phyloP scores from a whole-genome alignment of 2,113 vertebrate species.

The Myotis yumanensis region DNA sequence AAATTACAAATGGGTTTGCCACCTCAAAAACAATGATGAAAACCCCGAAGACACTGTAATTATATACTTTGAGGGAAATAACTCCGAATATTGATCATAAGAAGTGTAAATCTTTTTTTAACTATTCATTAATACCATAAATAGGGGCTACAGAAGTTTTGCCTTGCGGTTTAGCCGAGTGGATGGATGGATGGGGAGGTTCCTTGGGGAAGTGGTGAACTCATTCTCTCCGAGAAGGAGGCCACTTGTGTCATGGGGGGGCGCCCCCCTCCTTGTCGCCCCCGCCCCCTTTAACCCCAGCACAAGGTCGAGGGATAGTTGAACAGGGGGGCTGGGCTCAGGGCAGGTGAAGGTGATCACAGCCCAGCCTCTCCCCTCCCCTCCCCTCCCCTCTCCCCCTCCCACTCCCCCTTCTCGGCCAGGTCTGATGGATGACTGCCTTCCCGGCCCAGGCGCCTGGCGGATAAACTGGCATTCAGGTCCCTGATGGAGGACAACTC shows the following conservation, averaged over 20 bases:
- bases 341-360: conserved; percentile 71
- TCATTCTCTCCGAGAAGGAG: conserved; percentile 77
- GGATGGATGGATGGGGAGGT: conserved; percentile 36
- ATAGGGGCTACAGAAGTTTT: conserved; percentile 83
- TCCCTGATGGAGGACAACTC: conserved; percentile 25
- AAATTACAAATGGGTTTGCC: conserved; percentile 88
- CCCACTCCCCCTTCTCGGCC: not conserved
- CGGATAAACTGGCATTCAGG: not conserved
- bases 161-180: conserved; percentile 80
- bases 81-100: conserved; percentile 84
- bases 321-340: conserved; percentile 59
- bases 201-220: conserved; percentile 70
- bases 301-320: conserved; percentile 58
- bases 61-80: conserved; percentile 84
- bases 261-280: not conserved
- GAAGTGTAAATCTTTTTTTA: conserved; percentile 86
- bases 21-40: conserved; percentile 86
- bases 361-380: not conserved
- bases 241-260: conserved; percentile 62
- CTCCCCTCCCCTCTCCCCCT: not conserved
- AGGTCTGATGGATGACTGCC: conserved; percentile 50
- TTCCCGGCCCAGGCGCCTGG: conserved; percentile 2
- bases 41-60: conserved; percentile 85
- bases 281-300: conserved; percentile 22
- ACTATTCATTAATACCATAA: conserved; percentile 86